Base-by-base conservation (phyloP, 2,888 invertebrate species). In the Scaptomyza parva region DNA sequence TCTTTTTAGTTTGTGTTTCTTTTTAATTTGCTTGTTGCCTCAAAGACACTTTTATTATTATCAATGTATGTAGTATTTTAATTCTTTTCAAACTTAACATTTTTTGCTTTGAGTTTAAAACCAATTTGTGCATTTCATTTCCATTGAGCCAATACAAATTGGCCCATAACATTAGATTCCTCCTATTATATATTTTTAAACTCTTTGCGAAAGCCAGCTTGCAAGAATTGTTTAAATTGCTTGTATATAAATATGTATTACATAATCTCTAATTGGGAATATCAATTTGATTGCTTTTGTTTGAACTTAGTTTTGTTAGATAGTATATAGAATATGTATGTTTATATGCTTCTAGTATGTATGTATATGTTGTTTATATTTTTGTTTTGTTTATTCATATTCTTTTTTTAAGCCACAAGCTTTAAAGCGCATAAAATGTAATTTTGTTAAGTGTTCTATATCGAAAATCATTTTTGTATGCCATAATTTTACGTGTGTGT, bases 121-220 rank as follows among this genome's bases (percentile, higher is more conserved):
- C 78, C 87, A 71, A 81, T 81, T 82, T 87, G 88, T 87, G 82
- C 81, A 82, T 82, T 86, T 74, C 28, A 17, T 68, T 77, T 70
- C 62, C 26, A 26, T 54, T 40, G 62, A 57, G 66, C 63, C 64
- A 33, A 45, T 58, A 39, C 50, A 47, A 24, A 26, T 50, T 43
- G 26, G 26, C 51, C 43, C 52, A 30, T 39, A 64, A 69, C 48
- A 65, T 40, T 40, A 61, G 40, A 48, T 64, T 65, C 12, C 14
- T 47, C 20, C 47, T 47, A 33, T 40, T 39, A 72, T 48, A 40
- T 40, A 72, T 48, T 43, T 40, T 52, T 62, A 50, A 76, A 76
- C 53, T 67, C 58, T 80, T 37, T 70, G 68, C 65, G 64, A 76
- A 81, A 78, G 86, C 81, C 78, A 77, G 85, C 78, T 81, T 84